Conservation (phyloP, 1,140 invertebrate genomes). For the Drosophila pruinosa region DNA sequence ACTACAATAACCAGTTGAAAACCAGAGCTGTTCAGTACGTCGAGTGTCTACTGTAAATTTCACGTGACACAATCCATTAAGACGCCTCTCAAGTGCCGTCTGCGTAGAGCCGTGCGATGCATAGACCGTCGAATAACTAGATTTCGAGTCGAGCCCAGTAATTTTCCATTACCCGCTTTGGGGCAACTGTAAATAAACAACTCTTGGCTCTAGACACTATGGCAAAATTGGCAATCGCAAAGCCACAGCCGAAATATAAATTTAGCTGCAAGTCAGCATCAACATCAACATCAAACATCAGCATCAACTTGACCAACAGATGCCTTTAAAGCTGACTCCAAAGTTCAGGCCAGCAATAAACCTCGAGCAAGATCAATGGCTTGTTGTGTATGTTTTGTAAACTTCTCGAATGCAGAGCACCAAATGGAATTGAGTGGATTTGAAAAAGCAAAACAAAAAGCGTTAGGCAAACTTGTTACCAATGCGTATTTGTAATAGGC, state of each 20-base stretch:
- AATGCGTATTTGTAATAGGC: slow-evolving; percentile 14
- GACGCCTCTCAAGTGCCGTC: slow-evolving; percentile 12
- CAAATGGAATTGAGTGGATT: slow-evolving; percentile 7
- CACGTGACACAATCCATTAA: slow-evolving; percentile 12
- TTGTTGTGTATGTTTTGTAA: slow-evolving; percentile 27
- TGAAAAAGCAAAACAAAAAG: background rate
- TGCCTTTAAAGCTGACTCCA: slow-evolving; percentile 22
- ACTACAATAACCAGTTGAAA: too few relatives aligned
- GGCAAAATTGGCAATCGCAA: slow-evolving; percentile 25
- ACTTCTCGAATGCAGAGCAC: slow-evolving; percentile 43
- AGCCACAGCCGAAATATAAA: background rate
- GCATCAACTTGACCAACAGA: slow-evolving; percentile 32
- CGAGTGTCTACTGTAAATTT: slow-evolving; percentile 6
- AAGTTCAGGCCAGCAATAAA: slow-evolving; percentile 23
- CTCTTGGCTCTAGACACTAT: slow-evolving; percentile 15
- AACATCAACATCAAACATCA: background rate
- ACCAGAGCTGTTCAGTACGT: too few relatives aligned
- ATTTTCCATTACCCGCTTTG: slow-evolving; percentile 32
- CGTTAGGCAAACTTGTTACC: slow-evolving; percentile 49
- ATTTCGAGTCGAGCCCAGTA: slow-evolving; percentile 21
- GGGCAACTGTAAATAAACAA: background rate
- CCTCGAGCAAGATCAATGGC: slow-evolving; percentile 70
- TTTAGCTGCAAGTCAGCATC: slow-evolving; percentile 18
- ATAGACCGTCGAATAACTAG: background rate
- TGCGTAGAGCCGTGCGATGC: background rate